Evolutionary conservation across 2,888 invertebrate genomes (phyloP), one percentile per base, ranked within the genome.

Genomic region (Dicyrtoma fusca): DNA sequence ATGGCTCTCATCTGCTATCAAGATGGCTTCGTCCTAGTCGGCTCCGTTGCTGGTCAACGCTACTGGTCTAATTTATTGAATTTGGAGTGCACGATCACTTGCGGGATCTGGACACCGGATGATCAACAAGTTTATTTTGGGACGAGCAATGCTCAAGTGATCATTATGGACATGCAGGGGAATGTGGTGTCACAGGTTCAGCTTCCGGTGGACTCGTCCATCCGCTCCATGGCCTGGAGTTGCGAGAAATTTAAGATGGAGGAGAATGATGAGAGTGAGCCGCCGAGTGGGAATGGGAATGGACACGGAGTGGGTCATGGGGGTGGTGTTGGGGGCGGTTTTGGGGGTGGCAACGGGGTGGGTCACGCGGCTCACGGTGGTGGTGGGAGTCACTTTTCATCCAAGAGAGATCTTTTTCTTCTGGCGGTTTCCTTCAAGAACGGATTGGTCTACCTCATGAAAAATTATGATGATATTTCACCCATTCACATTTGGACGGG

Each of bases 21-120:
- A 89, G 98, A 99, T 86, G 97, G 97, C 17, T 99, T 99, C 85
- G 97, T 99, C 10, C 85, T 99, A 80, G 98, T 99, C 51, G 98
- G 97, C 0, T 97, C 96, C 0, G 97, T 97, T 75, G 95, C 95
- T 0, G 97, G 97, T 0, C 97, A 97, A 84, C 88, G 98, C 10
- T 97, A 97, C 85, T 98, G 98, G 98, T 97, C 97, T 0, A 95
- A 95, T 61, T 95, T 96, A 94, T 85, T 97, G 76, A 95, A 97
- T 81, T 87, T 97, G 79, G 95, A 96, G 83, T 92, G 94, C 19
- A 91, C 92, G 71, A 96, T 98, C 81, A 95, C 95, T 0, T 96
- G 96, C 83, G 98, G 97, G 53, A 93, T 95, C 82, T 99, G 98
- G 97, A 74, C 71, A 14, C 74, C 74, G 14, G 77, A 76, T 71